Evolutionary conservation across 2,113 vertebrate genomes (phyloP), one percentile per base, ranked within the genome.

Genomic region (Macquaria ambigua): DNA sequence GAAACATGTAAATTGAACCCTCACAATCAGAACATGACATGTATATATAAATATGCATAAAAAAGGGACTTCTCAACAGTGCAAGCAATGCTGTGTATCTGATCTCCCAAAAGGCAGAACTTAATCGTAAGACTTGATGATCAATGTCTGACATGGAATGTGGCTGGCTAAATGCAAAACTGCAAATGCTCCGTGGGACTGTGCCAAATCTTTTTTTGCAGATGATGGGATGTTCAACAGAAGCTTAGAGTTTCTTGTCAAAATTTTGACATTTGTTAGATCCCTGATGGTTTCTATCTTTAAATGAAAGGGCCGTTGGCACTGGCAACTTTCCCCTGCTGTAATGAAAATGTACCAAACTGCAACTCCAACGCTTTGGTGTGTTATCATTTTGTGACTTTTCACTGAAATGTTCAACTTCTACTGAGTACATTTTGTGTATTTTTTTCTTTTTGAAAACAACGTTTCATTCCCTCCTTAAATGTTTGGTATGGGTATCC

Each of bases 221-320:
- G 52, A 79, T 11, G 66, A 81, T 69, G 58, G 72, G 79, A 64
- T 85, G 56, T 79, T 88, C 79, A 59, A 48, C 62, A 74, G 62
- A 80, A 46, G 62, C 53, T 74, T 61, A 16, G 62, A 66, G 78
- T 74, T 80, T 66, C 43, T 31, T 85, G 75, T 87, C 71, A 84
- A 59, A 74, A 70, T 46, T 63, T 62, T 81, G 73, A 82, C 70
- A 62, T 78, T 59, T 82, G 25, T 80, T 70, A 69, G 72, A 83
- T 87, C 90, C 82, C 75, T 18, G 1, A 80, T 74, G 82, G 69
- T 80, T 87, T 87, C 69, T 77, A 20, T 64, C 52, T 84, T 77
- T 83, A 84, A 81, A 88, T 82, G 50, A 88, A 88, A 88, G 59
- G 55, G 63, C 80, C 37, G 25, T 66, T 18, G 77, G 89, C 83